Evolutionary conservation across 2,113 vertebrate genomes (phyloP).

Genomic region (Gymnarchus niloticus): DNA sequence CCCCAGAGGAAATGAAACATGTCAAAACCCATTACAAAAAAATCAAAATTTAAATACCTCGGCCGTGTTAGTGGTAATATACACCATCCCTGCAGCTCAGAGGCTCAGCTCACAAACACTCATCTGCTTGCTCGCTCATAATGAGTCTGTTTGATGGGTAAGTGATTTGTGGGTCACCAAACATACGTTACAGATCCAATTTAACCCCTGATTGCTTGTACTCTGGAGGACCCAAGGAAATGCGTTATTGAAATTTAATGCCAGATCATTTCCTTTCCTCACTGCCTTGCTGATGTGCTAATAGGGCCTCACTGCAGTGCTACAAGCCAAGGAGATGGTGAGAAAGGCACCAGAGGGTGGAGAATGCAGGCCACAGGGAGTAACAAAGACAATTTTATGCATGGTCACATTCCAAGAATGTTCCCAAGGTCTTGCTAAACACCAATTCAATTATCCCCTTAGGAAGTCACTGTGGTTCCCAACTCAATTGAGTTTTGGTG

Average conservation of each 20-base stretch:
- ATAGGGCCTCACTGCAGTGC: constrained; percentile 44
- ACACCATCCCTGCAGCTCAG: constrained; percentile 86
- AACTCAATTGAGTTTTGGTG: constrained; percentile 51
- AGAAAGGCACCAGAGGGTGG: constrained; percentile 44
- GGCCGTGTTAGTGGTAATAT: constrained; percentile 87
- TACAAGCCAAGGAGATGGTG: constrained; percentile 47
- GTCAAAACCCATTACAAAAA: constrained; percentile 99
- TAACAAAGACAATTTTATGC: constrained; percentile 67
- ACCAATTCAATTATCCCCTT: constrained; percentile 68
- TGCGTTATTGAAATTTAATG: constrained; percentile 83
- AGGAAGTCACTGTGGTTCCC: constrained; percentile 50
- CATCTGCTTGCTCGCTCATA: constrained; percentile 87
- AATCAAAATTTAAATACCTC: constrained; percentile 99
- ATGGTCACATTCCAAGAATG: constrained; percentile 56
- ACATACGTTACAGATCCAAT: constrained; percentile 95
- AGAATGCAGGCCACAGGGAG: constrained; percentile 44
- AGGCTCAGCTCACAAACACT: constrained; percentile 87
- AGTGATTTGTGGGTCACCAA: constrained; percentile 94
- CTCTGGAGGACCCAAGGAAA: constrained; percentile 72
- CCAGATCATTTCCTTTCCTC: constrained; percentile 70
- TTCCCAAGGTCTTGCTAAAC: constrained; percentile 67
- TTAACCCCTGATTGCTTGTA: constrained; percentile 97
- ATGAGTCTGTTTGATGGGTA: constrained; percentile 97
- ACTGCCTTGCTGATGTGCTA: constrained; percentile 63
- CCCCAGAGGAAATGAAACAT: constrained; percentile 99